Conservation (phyloP, 2,888 invertebrate species). For the Hydroisotoma schaefferi region DNA sequence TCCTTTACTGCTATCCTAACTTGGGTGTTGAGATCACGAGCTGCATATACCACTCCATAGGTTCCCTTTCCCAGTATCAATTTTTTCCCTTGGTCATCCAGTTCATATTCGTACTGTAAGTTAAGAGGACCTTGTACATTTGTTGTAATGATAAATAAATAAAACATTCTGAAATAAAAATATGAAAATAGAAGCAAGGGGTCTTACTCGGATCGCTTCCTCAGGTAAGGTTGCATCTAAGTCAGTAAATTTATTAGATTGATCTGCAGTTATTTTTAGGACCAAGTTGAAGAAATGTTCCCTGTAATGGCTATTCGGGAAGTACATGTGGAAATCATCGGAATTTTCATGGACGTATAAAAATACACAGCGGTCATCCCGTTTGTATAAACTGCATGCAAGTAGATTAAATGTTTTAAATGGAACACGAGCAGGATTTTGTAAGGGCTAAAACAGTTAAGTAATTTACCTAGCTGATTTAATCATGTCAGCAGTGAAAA, state of each 20-base stretch:
- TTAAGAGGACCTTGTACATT: background rate
- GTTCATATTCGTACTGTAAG: slow-evolving; percentile 84
- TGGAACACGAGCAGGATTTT: background rate
- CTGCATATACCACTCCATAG: slow-evolving; percentile 92
- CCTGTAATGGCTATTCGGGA: slow-evolving; percentile 82
- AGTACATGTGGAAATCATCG: slow-evolving; percentile 64
- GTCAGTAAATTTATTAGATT: slow-evolving; percentile 72
- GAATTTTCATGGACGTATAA: slow-evolving; percentile 97
- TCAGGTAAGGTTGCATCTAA: slow-evolving; percentile 70
- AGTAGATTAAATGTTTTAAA: slow-evolving; percentile 8
- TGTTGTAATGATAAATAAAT: background rate
- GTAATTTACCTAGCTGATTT: slow-evolving; percentile 69
- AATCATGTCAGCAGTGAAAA: slow-evolving; percentile 85
- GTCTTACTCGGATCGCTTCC: slow-evolving; percentile 66
- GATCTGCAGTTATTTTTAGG: slow-evolving; percentile 81
- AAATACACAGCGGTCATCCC: slow-evolving; percentile 92
- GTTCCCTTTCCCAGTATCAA: slow-evolving; percentile 90
- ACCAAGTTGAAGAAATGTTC: slow-evolving; percentile 80
- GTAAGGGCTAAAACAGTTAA: background rate
- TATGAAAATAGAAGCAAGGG: background rate
- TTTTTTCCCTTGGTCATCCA: slow-evolving; percentile 82
- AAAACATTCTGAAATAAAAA: background rate
- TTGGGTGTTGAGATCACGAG: slow-evolving; percentile 88
- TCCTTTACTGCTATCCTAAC: slow-evolving; percentile 96
- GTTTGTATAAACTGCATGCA: slow-evolving; percentile 76